A percentile compares a stretch with the other conserved stretches of the same genome.
Evolutionary conservation across 1,140 invertebrate genomes (phyloP).

Genomic region (Philopotamus ludificatus): DNA sequence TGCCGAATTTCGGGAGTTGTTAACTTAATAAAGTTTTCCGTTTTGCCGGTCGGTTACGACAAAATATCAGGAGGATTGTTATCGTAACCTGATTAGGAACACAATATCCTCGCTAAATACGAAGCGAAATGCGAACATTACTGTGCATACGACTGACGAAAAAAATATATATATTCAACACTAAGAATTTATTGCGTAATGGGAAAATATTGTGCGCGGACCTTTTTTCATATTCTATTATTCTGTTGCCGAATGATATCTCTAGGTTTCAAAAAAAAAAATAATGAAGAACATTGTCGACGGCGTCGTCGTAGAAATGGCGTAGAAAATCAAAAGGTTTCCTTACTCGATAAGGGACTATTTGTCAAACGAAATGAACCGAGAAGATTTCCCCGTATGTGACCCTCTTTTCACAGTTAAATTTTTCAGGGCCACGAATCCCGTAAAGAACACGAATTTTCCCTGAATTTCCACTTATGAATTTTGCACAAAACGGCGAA

Average conservation of each 20-base stretch:
- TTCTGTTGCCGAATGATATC: too few species aligned
- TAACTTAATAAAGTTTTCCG: background rate
- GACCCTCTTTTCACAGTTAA: background rate
- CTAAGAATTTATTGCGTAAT: too few species aligned
- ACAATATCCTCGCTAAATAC: background rate
- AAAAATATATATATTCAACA: too few species aligned
- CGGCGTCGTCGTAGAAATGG: background rate
- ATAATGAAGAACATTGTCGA: background rate
- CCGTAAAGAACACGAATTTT: too few species aligned
- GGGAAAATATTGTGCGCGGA: background rate
- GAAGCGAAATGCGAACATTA: background rate
- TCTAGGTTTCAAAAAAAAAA: too few species aligned
- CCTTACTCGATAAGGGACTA: slow-evolving; percentile 13
- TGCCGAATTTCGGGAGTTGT: too few species aligned
- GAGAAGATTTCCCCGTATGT: slow-evolving; percentile 15
- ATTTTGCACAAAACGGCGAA: too few species aligned
- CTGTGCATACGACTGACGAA: too few species aligned
- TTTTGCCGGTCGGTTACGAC: background rate
- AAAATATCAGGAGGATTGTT: background rate
- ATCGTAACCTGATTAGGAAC: background rate
- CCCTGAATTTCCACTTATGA: too few species aligned
- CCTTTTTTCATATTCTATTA: background rate
- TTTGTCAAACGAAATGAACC: slow-evolving; percentile 27
- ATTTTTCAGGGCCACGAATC: too few species aligned
- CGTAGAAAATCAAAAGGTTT: slow-evolving; percentile 22